Evolutionary conservation across 2,888 invertebrate genomes (phyloP), one percentile per base, ranked within the genome.

Genomic region (Ophion ventricosus): DNA sequence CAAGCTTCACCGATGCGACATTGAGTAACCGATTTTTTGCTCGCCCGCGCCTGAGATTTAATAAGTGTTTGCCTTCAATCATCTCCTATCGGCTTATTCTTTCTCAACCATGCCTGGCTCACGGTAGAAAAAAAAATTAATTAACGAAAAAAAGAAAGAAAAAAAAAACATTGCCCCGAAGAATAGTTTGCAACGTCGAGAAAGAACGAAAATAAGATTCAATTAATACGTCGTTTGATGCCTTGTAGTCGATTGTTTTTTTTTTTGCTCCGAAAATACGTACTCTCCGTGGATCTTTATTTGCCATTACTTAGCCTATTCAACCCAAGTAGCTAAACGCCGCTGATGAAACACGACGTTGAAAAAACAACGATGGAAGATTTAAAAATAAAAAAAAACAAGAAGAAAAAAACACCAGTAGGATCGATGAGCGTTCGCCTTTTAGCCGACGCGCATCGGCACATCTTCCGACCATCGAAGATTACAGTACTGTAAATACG

Each of bases 401-500:
- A 10, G 11, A 29, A 25, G 26, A 49, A 26, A 20, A 49, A 29
- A 49, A 43, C 35, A 73, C 43, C 40, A 14, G 17, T 43, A 43
- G 20, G 35, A 75, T 75, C 74, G 74, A 64, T 75, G 59, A 59
- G 72, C 10, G 25, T 64, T 29, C 29, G 54, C 63, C 63, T 69
- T 67, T 59, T 43, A 17, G 40, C 11, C 43, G 40, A 40, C 64
- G 23, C 59, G 69, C n/a, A 69, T 64, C 26, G 63, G 25, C 57
- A 54, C 61, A 40, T 59, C 35, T 67, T 64, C 17, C 11, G 49
- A 59, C 40, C 66, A 54, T 69, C 61, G 54, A 59, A 69, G 43
- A 74, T 78, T 67, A 76, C 61, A 63, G 74, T 74, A 67, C 29
- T 69, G 59, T 59, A 73, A 69, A 75, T 70, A 57, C 67, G n/a